Evolutionary conservation across 2,888 invertebrate genomes (phyloP).

Genomic region (Boloria selene): DNA sequence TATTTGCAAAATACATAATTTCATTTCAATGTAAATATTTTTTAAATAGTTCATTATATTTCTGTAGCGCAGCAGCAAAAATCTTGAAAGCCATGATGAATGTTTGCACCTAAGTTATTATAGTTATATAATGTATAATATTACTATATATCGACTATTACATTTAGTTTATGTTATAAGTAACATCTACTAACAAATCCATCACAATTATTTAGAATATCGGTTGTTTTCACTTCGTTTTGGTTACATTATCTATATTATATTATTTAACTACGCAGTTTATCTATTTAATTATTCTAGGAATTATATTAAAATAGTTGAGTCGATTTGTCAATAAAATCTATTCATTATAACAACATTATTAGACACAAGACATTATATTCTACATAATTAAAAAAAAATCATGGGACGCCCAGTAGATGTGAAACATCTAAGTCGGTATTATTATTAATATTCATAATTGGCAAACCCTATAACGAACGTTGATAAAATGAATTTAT

Average conservation of each 20-base stretch:
- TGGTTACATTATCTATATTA: conserved; percentile 48
- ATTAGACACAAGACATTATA: conserved; percentile 39
- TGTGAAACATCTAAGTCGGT: no score
- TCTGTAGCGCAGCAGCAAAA: conserved; percentile 14
- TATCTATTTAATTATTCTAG: conserved; percentile 40
- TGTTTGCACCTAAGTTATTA: conserved; percentile 33
- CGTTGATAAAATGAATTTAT: no score
- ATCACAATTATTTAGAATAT: conserved; percentile 83
- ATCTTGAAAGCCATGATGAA: conserved; percentile 27
- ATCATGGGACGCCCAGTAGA: no score
- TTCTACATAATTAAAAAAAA: conserved; percentile 12
- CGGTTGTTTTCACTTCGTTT: conserved; percentile 77
- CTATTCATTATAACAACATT: conserved; percentile 69
- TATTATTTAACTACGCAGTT: conserved; percentile 34
- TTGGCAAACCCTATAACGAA: no score
- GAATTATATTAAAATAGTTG: conserved; percentile 65
- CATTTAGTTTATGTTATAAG: conserved; percentile 56
- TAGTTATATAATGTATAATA: conserved; percentile 40
- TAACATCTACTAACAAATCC: conserved; percentile 75
- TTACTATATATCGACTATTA: conserved; percentile 42
- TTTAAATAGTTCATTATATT: conserved; percentile 18
- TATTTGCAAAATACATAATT: no score
- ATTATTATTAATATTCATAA: no score
- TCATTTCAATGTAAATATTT: no score
- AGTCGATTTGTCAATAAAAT: conserved; percentile 77